A percentile compares a stretch with the other conserved stretches of the same genome.
phyloP scores from a whole-genome alignment of 2,113 vertebrate species.

The Ailuropoda melanoleuca region DNA sequence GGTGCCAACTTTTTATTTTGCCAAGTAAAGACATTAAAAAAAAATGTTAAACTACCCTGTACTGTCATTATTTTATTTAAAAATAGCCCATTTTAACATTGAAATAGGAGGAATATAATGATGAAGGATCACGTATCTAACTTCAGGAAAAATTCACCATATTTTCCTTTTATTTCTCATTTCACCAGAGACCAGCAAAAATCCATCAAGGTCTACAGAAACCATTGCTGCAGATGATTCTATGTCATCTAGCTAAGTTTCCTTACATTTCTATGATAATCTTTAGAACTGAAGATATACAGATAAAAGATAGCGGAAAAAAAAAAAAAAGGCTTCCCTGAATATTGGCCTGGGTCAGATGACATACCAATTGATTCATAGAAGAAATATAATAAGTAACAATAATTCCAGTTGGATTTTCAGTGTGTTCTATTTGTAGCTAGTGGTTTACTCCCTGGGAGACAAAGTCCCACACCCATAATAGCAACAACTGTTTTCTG shows the following conservation, averaged over 20 bases:
- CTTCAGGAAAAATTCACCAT: background rate
- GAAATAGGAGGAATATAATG: background rate
- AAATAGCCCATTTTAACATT: background rate
- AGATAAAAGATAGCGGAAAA: background rate
- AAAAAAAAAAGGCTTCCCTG: background rate
- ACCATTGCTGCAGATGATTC: background rate
- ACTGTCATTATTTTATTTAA: background rate
- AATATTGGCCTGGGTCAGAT: background rate
- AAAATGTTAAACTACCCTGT: background rate
- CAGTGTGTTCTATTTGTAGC: slow-evolving; percentile 4
- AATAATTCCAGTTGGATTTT: background rate
- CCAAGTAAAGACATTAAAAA: background rate
- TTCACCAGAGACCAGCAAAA: background rate
- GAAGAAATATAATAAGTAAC: background rate
- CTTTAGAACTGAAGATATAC: background rate
- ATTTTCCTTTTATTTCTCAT: background rate
- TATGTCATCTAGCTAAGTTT: background rate
- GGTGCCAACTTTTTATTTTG: background rate
- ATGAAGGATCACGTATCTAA: background rate
- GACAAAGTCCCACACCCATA: background rate
- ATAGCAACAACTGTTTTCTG: background rate
- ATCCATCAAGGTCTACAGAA: background rate
- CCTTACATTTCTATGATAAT: background rate
- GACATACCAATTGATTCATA: background rate
- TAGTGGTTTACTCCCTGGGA: background rate